Percentiles rank a stretch among this genome's conserved stretches.
Evolutionary conservation across 2,113 vertebrate species (phyloP).

Genomic region (Copsychus sechellarum): DNA sequence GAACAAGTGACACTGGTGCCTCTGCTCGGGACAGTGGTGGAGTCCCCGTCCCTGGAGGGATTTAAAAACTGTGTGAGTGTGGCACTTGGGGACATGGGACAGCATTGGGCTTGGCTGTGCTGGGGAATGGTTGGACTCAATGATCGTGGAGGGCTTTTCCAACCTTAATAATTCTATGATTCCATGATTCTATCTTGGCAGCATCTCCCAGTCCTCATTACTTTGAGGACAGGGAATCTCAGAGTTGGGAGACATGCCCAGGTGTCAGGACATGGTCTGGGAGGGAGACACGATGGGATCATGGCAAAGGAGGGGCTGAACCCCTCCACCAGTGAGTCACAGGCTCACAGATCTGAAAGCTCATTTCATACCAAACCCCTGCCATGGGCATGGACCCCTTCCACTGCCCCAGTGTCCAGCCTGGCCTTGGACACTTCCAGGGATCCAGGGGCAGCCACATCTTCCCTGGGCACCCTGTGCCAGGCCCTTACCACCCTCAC

Average conservation of each 20-base stretch:
- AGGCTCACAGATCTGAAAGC: neutral
- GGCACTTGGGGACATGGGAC: neutral
- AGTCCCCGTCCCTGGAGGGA: neutral
- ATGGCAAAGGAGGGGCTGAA: neutral
- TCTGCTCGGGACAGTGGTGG: neutral
- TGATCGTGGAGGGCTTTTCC: neutral
- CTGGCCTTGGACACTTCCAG: neutral
- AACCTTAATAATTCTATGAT: neutral
- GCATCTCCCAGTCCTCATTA: neutral
- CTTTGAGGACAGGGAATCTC: neutral
- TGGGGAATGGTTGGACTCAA: neutral
- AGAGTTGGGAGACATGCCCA: fast-evolving
- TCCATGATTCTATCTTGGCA: neutral
- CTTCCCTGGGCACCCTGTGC: neutral
- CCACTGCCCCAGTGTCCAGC: fast-evolving
- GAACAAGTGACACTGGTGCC: fast-evolving
- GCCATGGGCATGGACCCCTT: neutral
- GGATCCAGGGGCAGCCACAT: neutral
- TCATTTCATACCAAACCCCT: neutral
- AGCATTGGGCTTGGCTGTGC: neutral
- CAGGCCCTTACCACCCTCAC: fast-evolving
- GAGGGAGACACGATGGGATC: neutral
- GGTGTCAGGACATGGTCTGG: neutral
- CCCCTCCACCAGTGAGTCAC: neutral
- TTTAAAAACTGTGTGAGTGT: neutral